These are phyloP conservation scores for Sardina pilchardus DNA, from an alignment of 2,113 vertebrate genomes.

Conservation along the genomic window DNA sequence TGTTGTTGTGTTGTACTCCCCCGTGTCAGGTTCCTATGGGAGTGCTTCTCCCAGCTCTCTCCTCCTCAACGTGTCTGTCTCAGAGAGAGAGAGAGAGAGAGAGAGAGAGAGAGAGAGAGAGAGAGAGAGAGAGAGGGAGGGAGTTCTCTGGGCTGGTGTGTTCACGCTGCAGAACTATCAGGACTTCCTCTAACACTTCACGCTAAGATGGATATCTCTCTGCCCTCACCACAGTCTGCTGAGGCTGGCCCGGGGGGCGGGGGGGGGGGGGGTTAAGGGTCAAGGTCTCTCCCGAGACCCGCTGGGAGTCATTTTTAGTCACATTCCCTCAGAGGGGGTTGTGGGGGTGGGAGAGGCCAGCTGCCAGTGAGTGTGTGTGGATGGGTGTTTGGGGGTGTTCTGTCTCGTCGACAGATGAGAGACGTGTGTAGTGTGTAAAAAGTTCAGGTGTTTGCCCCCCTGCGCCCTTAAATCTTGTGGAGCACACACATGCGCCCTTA, in stretches of 20 bases:
- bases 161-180: slow-evolving; percentile 12
- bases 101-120: no score
- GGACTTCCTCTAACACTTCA: slow-evolving; percentile 37
- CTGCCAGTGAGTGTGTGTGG: no score
- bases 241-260: neutral
- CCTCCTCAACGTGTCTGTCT: neutral
- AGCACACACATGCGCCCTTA: no score
- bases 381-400: no score
- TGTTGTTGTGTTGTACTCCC: no score
- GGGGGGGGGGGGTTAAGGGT: neutral
- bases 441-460: neutral
- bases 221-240: neutral
- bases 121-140: neutral
- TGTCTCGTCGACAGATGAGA: no score
- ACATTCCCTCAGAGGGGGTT: slow-evolving; percentile 1
- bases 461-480: neutral
- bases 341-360: neutral
- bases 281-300: neutral
- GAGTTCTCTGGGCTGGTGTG: slow-evolving; percentile 1
- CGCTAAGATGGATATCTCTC: slow-evolving; percentile 28
- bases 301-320: slow-evolving; percentile 10
- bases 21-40: no score
- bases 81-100: neutral
- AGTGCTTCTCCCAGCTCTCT: neutral
- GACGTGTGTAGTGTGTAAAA: neutral